Evolutionary conservation across 2,888 invertebrate species (phyloP), one percentile per base, ranked within the genome.

Genomic region (Agrotis puta): DNA sequence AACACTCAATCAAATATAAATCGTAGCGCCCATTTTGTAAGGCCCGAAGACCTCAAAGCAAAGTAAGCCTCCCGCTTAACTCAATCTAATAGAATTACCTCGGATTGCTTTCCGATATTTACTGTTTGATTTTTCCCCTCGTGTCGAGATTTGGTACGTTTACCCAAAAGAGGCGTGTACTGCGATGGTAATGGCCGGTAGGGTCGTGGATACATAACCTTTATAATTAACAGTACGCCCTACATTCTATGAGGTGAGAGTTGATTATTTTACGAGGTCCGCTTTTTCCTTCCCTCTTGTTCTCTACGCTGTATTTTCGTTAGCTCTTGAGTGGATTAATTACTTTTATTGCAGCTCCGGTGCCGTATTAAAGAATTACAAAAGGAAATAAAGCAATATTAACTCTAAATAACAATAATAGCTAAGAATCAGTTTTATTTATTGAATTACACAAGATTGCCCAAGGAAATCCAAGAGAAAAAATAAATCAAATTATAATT

Each of bases 31-130:
- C 84, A 87, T 89, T 89, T 82, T 81, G 74, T 83, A 83, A 88
- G 81, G 82, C 89, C 85, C 85, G 85, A 71, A 90, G 88, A 90
- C 88, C 89, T 91, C 87, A 89, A 88, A 89, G 90, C 84, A 88
- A 89, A 89, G 90, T 91, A 91, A 91, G 87, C 87, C 86, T 87
- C 82, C 81, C 88, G 89, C 89, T 94, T 94, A 91, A 93, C 92
- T 94, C 92, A 94, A 93, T 92, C 92, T 94, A 95, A 95, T 94
- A 94, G 94, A 95, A 96, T 95, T 93, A 94, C 93, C 90, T 92
- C 89, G 88, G 94, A 94, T 95, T 93, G 93, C 93, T 95, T 95
- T 94, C 94, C 95, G 92, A 95, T 96, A 96, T 95, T 94, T 95
- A 95, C 95, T 90, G 92, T 93, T 93, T 92, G 94, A 94, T 95